Percentiles rank a stretch among this genome's conserved stretches.
Evolutionary conservation across 2,113 vertebrate genomes (phyloP).

Genomic region (Upupa epops): DNA sequence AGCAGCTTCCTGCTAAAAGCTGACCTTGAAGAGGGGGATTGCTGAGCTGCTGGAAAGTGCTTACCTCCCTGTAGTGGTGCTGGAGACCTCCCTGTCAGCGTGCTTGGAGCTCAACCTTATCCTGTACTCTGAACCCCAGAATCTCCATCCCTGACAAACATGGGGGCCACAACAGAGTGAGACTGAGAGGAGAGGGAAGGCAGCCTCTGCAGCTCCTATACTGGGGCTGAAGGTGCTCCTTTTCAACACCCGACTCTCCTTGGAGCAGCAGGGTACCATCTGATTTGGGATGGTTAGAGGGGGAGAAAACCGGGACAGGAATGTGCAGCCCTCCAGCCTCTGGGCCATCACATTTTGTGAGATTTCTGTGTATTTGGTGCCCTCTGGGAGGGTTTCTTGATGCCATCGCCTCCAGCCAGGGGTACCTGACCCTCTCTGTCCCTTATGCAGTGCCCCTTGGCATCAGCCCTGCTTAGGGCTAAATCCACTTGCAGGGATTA

Average conservation of each 20-base stretch:
- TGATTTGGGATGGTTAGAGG: fast-evolving
- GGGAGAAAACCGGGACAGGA: neutral
- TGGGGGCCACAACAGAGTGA: fast-evolving
- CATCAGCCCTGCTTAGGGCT: neutral
- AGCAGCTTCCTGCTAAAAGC: neutral
- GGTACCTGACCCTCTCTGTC: fast-evolving
- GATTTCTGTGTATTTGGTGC: neutral
- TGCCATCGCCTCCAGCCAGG: fast-evolving
- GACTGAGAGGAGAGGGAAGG: neutral
- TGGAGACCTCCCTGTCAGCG: neutral
- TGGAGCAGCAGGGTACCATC: neutral
- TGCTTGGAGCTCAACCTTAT: neutral
- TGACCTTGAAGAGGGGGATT: neutral
- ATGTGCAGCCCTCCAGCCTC: neutral
- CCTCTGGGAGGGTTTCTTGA: fast-evolving
- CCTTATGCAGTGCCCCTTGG: neutral
- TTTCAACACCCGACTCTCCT: neutral
- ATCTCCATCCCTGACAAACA: neutral
- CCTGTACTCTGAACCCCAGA: fast-evolving
- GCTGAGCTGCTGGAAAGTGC: neutral
- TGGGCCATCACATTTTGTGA: neutral
- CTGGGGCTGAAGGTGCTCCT: neutral
- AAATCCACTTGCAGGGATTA: conserved; percentile 31
- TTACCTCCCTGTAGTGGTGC: fast-evolving
- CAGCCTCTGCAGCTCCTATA: fast-evolving